phyloP scores from a whole-genome alignment of 2,797 vertebrate genomes.

The Melanotaenia nigrans region DNA sequence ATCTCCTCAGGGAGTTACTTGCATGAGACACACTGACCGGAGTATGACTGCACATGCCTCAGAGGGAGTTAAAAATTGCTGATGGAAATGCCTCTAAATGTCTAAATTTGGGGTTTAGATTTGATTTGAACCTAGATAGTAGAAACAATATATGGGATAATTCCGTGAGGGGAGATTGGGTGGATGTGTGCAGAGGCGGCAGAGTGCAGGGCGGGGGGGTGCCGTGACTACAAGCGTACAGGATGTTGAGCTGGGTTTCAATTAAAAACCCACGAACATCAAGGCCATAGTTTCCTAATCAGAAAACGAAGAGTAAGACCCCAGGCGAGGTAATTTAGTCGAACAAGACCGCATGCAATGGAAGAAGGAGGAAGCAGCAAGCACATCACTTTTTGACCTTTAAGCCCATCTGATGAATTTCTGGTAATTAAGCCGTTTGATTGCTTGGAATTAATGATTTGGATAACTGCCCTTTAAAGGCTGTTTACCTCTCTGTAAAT shows the following conservation, averaged over 20 bases:
- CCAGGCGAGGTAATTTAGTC: constrained; percentile 86
- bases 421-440: constrained; percentile 90
- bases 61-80: constrained; percentile 57
- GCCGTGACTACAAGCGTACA: constrained; percentile 65
- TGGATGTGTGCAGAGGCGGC: constrained; percentile 46
- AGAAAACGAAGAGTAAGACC: constrained; percentile 82
- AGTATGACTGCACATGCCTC: constrained; percentile 51
- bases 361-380: constrained; percentile 79
- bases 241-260: constrained; percentile 75
- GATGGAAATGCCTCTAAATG: constrained; percentile 58
- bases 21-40: constrained; percentile 45
- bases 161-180: constrained; percentile 66
- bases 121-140: constrained; percentile 79
- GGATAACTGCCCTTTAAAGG: constrained; percentile 91
- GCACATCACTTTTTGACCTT: constrained; percentile 89
- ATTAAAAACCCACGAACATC: constrained; percentile 86
- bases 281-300: constrained; percentile 84
- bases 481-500: constrained; percentile 90
- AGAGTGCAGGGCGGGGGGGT: constrained; percentile 21
- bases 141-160: constrained; percentile 66
- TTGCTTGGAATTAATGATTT: constrained; percentile 89
- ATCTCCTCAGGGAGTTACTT: neutral
- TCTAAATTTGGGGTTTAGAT: constrained; percentile 75
- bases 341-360: constrained; percentile 80
- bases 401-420: constrained; percentile 91